Evolutionary conservation across 2,888 invertebrate species (phyloP).

Genomic region (Drosophila eohydei): DNA sequence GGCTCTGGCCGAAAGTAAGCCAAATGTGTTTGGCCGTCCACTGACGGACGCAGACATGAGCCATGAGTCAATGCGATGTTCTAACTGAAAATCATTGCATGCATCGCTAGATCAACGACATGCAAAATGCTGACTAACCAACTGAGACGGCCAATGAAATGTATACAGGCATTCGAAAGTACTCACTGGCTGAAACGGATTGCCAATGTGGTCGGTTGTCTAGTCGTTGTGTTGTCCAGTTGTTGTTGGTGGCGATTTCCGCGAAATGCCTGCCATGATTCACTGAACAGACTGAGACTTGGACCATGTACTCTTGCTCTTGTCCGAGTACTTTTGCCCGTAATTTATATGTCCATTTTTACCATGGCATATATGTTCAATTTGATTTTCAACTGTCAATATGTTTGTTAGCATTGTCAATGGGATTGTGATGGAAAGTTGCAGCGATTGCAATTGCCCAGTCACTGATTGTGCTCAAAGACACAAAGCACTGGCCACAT

Average conservation of each 20-base stretch:
- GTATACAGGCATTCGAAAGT: constrained; percentile 68
- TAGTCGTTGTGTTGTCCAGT: constrained; percentile 16
- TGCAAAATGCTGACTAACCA: constrained; percentile 69
- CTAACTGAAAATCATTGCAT: constrained; percentile 40
- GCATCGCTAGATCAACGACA: constrained; percentile 53
- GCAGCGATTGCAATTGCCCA: constrained; percentile 35
- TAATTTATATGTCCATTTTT: constrained; percentile 75
- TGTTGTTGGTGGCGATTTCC: constrained; percentile 60
- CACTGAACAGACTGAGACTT: constrained; percentile 63
- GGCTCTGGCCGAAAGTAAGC: constrained; percentile 15
- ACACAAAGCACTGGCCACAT: constrained; percentile 23
- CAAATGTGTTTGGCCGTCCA: constrained; percentile 2
- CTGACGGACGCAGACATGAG: constrained; percentile 8
- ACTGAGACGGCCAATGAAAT: constrained; percentile 67
- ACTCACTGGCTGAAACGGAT: constrained; percentile 33
- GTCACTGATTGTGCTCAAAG: constrained; percentile 25
- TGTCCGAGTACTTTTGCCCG: constrained; percentile 41
- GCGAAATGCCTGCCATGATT: constrained; percentile 73
- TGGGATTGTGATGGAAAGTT: constrained; percentile 70
- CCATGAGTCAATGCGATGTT: constrained; percentile 37
- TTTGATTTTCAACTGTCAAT: constrained; percentile 77
- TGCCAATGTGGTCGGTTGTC: constrained; percentile 47
- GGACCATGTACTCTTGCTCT: constrained; percentile 46
- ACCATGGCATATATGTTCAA: constrained; percentile 51
- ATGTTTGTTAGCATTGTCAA: constrained; percentile 53